Evolutionary conservation across 2,113 vertebrate genomes (phyloP).

Genomic region (Tichodroma muraria): DNA sequence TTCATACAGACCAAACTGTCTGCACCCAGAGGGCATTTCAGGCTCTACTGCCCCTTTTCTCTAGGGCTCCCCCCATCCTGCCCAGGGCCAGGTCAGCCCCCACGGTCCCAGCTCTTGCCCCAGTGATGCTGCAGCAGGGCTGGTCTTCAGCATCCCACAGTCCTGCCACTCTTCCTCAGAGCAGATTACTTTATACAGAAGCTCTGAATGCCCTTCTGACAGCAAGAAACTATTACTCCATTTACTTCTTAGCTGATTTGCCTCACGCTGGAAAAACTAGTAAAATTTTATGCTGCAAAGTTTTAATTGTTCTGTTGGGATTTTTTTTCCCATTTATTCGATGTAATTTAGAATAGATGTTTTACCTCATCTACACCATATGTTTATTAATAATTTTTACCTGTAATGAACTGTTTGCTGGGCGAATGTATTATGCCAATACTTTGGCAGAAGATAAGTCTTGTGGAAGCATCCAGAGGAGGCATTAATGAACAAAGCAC

Average conservation of each 20-base stretch:
- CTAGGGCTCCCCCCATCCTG: neutral
- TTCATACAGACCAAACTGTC: neutral
- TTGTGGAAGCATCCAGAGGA: neutral
- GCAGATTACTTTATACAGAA: neutral
- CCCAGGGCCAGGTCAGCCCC: neutral
- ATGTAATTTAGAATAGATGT: neutral
- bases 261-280: neutral
- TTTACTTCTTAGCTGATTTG: neutral
- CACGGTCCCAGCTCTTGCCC: neutral
- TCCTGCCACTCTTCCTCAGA: neutral
- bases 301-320: neutral
- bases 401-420: neutral
- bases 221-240: neutral
- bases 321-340: neutral
- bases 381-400: neutral
- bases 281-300: neutral
- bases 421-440: neutral
- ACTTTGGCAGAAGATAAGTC: neutral
- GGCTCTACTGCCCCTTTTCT: neutral
- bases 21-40: neutral
- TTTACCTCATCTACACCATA: neutral
- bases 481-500: neutral
- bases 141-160: neutral
- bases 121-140: neutral
- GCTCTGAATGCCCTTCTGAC: neutral